A percentile compares a stretch with the other conserved stretches of the same genome.
phyloP scores from a whole-genome alignment of 2,888 invertebrate genomes.

The Ectobius pallidus region DNA sequence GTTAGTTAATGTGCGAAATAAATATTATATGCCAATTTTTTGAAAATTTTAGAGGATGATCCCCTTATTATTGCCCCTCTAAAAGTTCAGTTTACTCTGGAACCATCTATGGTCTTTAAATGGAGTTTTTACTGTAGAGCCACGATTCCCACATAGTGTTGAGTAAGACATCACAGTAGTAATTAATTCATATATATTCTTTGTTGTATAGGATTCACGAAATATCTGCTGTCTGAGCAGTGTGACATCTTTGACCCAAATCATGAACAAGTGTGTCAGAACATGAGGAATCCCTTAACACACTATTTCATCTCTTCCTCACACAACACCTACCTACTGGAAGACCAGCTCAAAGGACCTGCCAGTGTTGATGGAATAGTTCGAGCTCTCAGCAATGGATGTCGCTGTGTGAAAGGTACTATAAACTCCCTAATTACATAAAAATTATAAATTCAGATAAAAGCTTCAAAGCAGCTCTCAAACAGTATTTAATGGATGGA shows the following conservation, averaged over 20 bases:
- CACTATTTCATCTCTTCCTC: slow-evolving; percentile 61
- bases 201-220: slow-evolving; percentile 53
- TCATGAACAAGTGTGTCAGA: slow-evolving; percentile 55
- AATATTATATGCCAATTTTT: too few species aligned
- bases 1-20: too few species aligned
- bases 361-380: slow-evolving; percentile 60
- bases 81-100: too few species aligned
- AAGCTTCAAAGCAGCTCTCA: too few species aligned
- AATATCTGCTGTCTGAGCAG: slow-evolving; percentile 55
- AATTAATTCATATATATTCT: too few species aligned
- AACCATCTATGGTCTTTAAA: too few species aligned
- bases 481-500: too few species aligned
- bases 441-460: too few species aligned
- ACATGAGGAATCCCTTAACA: slow-evolving; percentile 60
- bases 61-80: too few species aligned
- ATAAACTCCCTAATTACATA: too few species aligned
- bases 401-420: slow-evolving; percentile 60
- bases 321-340: slow-evolving; percentile 60
- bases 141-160: background rate
- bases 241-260: slow-evolving; percentile 60
- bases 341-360: slow-evolving; percentile 61
- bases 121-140: background rate
- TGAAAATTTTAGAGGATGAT: too few species aligned
- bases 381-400: slow-evolving; percentile 58
- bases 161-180: too few species aligned